These are phyloP conservation scores for Atrina japonica DNA, from an alignment of 2,888 invertebrate species.

Conservation along the genomic window DNA sequence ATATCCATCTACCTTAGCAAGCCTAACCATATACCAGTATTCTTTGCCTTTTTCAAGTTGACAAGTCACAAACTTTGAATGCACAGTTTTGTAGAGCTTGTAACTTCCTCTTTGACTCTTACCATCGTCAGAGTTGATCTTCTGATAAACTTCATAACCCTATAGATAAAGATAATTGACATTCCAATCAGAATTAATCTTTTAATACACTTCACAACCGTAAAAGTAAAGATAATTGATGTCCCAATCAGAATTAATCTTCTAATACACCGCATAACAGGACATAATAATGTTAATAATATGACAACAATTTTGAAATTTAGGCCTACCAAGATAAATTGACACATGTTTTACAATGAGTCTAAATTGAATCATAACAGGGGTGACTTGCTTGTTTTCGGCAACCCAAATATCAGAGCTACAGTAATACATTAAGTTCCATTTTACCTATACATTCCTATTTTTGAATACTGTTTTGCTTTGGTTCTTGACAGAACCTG, in stretches of 20 bases:
- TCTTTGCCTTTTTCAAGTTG: constrained; percentile 5
- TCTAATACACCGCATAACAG: constrained; percentile 26
- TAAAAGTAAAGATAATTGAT: background rate
- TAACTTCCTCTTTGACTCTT: background rate
- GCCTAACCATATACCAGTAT: constrained; percentile 54
- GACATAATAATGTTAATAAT: background rate
- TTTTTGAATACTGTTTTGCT: no score
- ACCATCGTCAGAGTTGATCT: background rate
- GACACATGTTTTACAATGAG: no score
- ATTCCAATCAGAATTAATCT: background rate
- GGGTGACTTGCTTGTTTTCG: no score
- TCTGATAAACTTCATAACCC: constrained; percentile 30
- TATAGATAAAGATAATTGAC: background rate
- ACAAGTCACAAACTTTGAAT: background rate
- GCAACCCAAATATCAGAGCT: no score
- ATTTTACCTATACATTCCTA: no score
- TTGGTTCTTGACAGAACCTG: no score
- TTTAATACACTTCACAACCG: constrained; percentile 26
- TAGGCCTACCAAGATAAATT: no score
- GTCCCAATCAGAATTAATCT: background rate
- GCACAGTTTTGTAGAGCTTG: background rate
- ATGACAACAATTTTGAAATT: no score
- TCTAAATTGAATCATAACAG: no score
- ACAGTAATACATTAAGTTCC: no score
- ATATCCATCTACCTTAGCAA: constrained; percentile 60